Evolutionary conservation across 2,113 vertebrate species (phyloP).

Genomic region (Osmerus mordax): DNA sequence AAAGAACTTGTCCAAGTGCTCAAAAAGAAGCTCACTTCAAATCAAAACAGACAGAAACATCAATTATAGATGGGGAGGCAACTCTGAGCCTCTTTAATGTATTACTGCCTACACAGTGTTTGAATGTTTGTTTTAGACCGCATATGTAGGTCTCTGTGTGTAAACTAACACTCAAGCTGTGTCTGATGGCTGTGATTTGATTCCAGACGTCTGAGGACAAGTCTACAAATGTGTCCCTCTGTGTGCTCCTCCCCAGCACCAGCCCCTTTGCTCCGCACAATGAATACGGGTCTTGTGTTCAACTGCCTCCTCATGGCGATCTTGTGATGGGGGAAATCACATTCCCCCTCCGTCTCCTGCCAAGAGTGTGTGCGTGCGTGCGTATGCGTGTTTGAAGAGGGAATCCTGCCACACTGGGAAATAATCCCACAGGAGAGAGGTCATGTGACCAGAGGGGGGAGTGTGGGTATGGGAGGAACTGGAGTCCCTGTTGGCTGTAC

Average conservation of each 20-base stretch:
- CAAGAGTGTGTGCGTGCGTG: constrained; percentile 23
- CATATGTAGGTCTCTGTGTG: not conserved
- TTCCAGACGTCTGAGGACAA: not conserved
- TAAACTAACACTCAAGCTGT: not conserved
- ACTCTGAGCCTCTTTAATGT: no score
- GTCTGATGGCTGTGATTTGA: not conserved
- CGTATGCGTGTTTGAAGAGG: constrained; percentile 24
- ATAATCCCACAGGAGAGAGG: constrained; percentile 40
- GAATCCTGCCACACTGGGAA: constrained; percentile 31
- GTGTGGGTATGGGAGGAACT: constrained; percentile 6
- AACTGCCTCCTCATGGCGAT: constrained; percentile 38
- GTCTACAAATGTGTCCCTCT: not conserved
- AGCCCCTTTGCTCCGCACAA: constrained; percentile 2
- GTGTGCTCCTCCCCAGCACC: not conserved
- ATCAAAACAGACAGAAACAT: no score
- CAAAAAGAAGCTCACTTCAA: no score
- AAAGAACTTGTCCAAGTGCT: no score
- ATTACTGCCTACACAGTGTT: not conserved
- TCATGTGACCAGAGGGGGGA: constrained; percentile 42
- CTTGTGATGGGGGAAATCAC: constrained; percentile 48
- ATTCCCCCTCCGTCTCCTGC: constrained; percentile 44
- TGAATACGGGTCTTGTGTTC: constrained; percentile 46
- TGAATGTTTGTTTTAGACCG: not conserved
- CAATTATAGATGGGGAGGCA: no score
- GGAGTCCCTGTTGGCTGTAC: constrained; percentile 15